Conservation (phyloP, 2,888 invertebrate species). For the Papilio demoleus region DNA sequence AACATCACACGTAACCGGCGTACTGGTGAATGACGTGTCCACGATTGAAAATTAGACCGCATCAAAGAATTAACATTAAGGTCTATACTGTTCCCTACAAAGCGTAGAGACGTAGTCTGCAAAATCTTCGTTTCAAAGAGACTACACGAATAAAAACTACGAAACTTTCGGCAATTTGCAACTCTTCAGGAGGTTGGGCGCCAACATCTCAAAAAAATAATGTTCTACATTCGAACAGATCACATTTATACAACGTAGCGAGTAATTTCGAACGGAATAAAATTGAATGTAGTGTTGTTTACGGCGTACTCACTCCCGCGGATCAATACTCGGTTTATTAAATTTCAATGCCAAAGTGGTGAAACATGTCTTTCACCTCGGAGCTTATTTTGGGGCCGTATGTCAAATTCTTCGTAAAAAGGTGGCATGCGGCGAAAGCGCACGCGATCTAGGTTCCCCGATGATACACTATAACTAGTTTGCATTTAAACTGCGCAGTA, state of each 20-base stretch:
- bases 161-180: conserved; percentile 36
- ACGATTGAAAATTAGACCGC: conserved; percentile 73
- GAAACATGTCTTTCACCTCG: conserved; percentile 43
- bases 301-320: conserved; percentile 31
- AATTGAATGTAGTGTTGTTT: conserved; percentile 25
- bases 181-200: conserved; percentile 31
- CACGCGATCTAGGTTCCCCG: conserved; percentile 52
- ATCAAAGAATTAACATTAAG: conserved; percentile 70
- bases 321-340: conserved; percentile 44
- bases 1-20: conserved; percentile 47
- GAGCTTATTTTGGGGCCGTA: conserved; percentile 47
- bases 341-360: conserved; percentile 47
- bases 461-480: conserved; percentile 53
- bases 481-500: conserved; percentile 57
- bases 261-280: conserved; percentile 22
- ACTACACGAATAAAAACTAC: conserved; percentile 32
- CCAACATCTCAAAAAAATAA: conserved; percentile 17
- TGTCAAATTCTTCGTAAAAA: conserved; percentile 54
- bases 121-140: conserved; percentile 32
- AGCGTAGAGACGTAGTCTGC: conserved; percentile 39
- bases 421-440: conserved; percentile 54
- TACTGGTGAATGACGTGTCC: conserved; percentile 37
- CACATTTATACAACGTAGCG: conserved; percentile 3
- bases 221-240: neutral
- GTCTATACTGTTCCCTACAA: conserved; percentile 63